Percentiles rank a stretch among this genome's conserved stretches.
Evolutionary conservation across 2,797 vertebrate species (phyloP).

Genomic region (Perdix hodgsoniae): DNA sequence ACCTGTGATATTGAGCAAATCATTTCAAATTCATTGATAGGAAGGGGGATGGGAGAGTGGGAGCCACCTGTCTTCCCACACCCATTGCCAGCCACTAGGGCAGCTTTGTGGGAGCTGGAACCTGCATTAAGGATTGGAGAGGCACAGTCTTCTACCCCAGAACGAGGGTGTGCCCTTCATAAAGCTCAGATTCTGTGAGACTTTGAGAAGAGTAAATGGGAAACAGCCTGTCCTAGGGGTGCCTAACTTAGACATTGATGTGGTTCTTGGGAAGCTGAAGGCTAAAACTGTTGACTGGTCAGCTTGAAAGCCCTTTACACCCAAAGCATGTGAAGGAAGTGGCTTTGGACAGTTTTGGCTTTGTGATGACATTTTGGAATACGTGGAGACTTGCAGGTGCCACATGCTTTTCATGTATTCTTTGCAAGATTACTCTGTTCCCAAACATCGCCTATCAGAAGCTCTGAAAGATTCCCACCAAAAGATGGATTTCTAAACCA

Average conservation of each 20-base stretch:
- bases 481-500: neutral
- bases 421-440: neutral
- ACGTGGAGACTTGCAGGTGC: accelerated
- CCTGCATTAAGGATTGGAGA: neutral
- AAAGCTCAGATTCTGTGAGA: neutral
- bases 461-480: neutral
- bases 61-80: neutral
- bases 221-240: neutral
- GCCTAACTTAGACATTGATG: neutral
- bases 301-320: neutral
- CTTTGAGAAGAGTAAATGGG: conserved; percentile 6
- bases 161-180: neutral
- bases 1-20: neutral
- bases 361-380: neutral
- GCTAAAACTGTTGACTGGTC: neutral
- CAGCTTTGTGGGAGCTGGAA: neutral
- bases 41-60: neutral
- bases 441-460: neutral
- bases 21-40: neutral
- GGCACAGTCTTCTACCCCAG: neutral
- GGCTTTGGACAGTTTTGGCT: neutral
- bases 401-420: neutral
- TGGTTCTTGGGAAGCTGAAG: neutral
- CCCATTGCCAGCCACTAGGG: neutral
- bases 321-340: neutral